Conservation (phyloP, 1,140 invertebrate species). For the Ruditapes philippinarum region DNA sequence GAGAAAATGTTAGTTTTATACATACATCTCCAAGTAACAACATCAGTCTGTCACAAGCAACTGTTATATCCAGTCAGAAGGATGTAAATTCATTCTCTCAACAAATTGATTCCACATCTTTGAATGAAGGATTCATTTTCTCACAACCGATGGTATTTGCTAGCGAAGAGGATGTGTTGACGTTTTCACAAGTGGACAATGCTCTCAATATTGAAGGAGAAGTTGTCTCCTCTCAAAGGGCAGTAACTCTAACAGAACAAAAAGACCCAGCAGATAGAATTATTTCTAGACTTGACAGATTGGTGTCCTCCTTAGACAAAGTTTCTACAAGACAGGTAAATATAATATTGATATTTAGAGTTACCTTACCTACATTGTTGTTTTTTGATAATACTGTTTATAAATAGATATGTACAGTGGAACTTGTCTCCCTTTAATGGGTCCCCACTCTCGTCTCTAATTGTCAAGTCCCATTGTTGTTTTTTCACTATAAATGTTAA, state of each 20-base stretch:
- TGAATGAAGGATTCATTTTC: not conserved
- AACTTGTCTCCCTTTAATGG: too few species aligned
- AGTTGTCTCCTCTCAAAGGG: not conserved
- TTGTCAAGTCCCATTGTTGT: too few species aligned
- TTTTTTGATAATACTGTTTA: too few species aligned
- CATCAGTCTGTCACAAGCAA: too few species aligned
- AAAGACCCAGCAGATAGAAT: conserved; percentile 2
- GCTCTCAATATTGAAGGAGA: not conserved
- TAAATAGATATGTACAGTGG: too few species aligned
- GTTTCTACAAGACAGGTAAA: conserved; percentile 38
- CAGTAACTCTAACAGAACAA: not conserved
- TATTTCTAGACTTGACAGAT: conserved; percentile 14
- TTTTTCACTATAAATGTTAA: too few species aligned
- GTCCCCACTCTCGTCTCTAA: too few species aligned
- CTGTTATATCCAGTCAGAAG: not conserved
- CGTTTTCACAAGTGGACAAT: too few species aligned
- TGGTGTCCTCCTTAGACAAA: conserved; percentile 18
- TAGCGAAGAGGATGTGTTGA: not conserved
- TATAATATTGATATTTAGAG: too few species aligned
- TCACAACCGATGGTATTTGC: not conserved
- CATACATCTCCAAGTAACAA: too few species aligned
- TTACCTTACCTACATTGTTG: too few species aligned
- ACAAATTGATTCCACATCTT: not conserved
- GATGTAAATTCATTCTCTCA: not conserved
- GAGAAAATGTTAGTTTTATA: too few species aligned